Evolutionary conservation across 1,140 invertebrate species (phyloP), one percentile per base, ranked within the genome.

Genomic region (Sesamia nonagrioides): DNA sequence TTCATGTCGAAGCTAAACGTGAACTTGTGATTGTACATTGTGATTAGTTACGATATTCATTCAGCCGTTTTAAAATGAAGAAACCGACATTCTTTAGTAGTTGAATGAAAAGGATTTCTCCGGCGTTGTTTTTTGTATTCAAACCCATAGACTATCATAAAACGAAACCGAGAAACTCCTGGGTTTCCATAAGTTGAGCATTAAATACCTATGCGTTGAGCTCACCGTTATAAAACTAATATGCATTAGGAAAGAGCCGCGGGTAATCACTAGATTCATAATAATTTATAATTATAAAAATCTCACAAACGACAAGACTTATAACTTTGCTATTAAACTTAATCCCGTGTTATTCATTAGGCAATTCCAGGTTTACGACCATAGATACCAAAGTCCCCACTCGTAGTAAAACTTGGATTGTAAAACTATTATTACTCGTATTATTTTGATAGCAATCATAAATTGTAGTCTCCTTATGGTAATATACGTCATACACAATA

Each of bases 331-430:
- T 71, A 81, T 81, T 80, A 83, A 85, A 82, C 50, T 66, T 83
- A 85, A 85, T 85, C 78, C 78, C 60, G 60, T 80, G 81, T 78
- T 78, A 85, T 85, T 85, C 78, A 82, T 85, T 85, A 82, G 78
- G 80, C 81, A 78, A 82, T 81, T 82, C 78, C 73, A 76, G 80
- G 71, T 85, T 83, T 85, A 85, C 77, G 80, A 75, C n/a, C 76
- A 66, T 45, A 78, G 77, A 78, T 76, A 79, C 69, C 63, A 45
- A 71, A 52, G 37, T 77, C 50, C 73, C 66, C 45, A 45, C 42
- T 54, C 66, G 58, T 58, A 77, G 77, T 77, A 82, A 80, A 82
- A 82, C 60, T 80, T 33, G 77, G 72, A 83, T 80, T 81, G 78
- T 80, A 77, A 82, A 85, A 80, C 71, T 80, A 82, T 82, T 77